Percentiles rank a stretch among this genome's conserved stretches.
Evolutionary conservation across 2,797 vertebrate species (phyloP).

Genomic region (Cyclura pinguis): DNA sequence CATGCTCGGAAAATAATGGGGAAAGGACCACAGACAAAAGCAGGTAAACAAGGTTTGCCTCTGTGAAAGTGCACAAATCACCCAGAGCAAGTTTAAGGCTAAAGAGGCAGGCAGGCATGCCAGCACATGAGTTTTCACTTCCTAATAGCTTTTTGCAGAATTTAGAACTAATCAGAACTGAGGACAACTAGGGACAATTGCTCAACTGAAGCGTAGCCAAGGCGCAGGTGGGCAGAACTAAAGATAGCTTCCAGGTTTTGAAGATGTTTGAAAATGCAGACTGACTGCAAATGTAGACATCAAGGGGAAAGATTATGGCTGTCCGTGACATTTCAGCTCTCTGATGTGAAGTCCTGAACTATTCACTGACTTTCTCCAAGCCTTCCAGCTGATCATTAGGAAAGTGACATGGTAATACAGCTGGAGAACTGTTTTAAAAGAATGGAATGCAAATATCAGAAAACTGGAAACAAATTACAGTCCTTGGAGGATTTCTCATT

Average conservation of each 20-base stretch:
- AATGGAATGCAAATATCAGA: not conserved
- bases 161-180: not conserved
- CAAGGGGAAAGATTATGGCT: not conserved
- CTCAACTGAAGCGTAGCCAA: not conserved
- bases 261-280: conserved; percentile 26
- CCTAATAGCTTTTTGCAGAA: not conserved
- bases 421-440: not conserved
- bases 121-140: not conserved
- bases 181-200: conserved; percentile 11
- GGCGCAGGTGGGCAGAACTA: conserved; percentile 1
- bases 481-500: not conserved
- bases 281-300: conserved; percentile 5
- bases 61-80: not conserved
- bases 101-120: not conserved
- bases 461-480: not conserved
- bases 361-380: not conserved
- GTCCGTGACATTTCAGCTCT: not conserved
- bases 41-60: not conserved
- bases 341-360: not conserved
- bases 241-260: conserved; percentile 24
- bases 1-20: not conserved
- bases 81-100: not conserved
- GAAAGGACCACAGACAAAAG: not conserved
- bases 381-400: not conserved
- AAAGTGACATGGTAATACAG: not conserved